phyloP scores from a whole-genome alignment of 2,797 vertebrate species.

The Prionace glauca region DNA sequence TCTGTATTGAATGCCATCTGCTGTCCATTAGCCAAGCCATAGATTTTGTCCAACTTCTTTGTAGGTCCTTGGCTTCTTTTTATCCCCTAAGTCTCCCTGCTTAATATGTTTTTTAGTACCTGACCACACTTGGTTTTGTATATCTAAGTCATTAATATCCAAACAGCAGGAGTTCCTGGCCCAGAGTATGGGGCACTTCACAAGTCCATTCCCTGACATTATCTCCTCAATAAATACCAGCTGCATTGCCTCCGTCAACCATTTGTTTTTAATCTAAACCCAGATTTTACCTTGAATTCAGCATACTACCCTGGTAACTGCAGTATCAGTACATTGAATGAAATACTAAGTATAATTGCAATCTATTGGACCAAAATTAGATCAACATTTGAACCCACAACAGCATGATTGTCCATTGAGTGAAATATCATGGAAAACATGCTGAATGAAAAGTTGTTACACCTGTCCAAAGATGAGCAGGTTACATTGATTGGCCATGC shows the following conservation, averaged over 20 bases:
- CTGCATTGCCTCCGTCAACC: not conserved
- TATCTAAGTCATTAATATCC: not conserved
- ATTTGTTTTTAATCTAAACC: not conserved
- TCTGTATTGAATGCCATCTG: not conserved
- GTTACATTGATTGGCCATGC: no score
- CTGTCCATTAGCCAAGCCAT: not conserved
- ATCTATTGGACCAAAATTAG: not conserved
- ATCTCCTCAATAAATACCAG: not conserved
- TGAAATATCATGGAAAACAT: not conserved
- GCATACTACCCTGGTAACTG: not conserved
- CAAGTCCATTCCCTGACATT: not conserved
- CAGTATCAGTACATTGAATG: not conserved
- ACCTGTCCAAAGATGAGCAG: no score
- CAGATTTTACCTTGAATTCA: not conserved
- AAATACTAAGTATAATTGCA: not conserved
- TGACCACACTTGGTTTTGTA: not conserved
- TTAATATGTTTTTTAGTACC: not conserved
- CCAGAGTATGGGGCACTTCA: not conserved
- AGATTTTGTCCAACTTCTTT: not conserved
- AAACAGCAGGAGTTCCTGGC: not conserved
- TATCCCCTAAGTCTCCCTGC: not conserved
- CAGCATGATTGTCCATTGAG: not conserved
- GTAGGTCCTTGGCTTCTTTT: constrained; percentile 10
- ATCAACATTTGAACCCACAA: not conserved
- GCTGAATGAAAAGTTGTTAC: not conserved